A percentile compares a stretch with the other conserved stretches of the same genome.
These are phyloP conservation scores for Hofmannophila pseudospretella DNA, from an alignment of 2,888 invertebrate genomes.

Conservation along the genomic window DNA sequence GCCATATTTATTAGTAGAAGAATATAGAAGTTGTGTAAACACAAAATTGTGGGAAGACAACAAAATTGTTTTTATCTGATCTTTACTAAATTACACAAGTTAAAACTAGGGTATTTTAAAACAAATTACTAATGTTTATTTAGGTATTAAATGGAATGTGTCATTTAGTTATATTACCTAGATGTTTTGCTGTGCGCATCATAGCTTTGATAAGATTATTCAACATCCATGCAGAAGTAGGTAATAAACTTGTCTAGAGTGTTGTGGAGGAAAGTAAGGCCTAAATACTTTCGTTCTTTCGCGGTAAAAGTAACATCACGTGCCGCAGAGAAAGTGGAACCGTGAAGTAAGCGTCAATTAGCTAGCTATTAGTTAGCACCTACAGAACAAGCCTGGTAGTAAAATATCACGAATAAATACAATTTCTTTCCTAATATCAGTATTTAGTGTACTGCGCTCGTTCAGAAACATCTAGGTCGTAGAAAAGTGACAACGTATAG, in stretches of 20 bases:
- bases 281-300: slow-evolving; percentile 9
- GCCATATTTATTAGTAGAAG: too few species aligned
- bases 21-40: too few species aligned
- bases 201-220: neutral
- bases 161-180: too few species aligned
- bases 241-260: too few species aligned
- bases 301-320: slow-evolving; percentile 20
- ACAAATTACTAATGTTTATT: too few species aligned
- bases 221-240: too few species aligned
- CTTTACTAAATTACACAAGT: too few species aligned
- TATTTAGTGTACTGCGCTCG: slow-evolving; percentile 8
- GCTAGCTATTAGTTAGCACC: slow-evolving; percentile 4
- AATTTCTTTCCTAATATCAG: neutral
- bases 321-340: slow-evolving; percentile 14
- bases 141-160: too few species aligned
- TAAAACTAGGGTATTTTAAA: too few species aligned
- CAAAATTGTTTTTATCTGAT: too few species aligned
- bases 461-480: slow-evolving; percentile 43
- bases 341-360: neutral
- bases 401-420: neutral
- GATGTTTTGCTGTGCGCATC: too few species aligned
- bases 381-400: slow-evolving; percentile 1
- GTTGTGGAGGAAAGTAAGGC: neutral
- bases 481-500: slow-evolving; percentile 7
- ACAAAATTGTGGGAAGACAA: too few species aligned